Base-by-base conservation (phyloP, 2,888 invertebrate genomes). In the Lasioglossum villosulum region DNA sequence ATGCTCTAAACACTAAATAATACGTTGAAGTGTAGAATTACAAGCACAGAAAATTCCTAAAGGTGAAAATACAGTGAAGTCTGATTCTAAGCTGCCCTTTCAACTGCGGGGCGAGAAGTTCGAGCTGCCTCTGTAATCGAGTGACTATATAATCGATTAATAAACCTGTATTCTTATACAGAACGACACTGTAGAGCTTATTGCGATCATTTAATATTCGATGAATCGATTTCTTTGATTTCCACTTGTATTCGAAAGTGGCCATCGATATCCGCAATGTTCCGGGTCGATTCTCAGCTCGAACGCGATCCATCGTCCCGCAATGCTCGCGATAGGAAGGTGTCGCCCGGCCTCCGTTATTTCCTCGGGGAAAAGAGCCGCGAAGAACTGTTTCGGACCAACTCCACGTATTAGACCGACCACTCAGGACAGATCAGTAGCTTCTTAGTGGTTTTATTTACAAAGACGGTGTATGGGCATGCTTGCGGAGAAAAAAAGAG, bases 361-460 rank as follows among this genome's bases (percentile, higher is more conserved):
- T 4, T 72, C 72, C n/a, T 68, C n/a, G 56, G 45, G 56, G 45
- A 2, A 71, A 80, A 71, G n/a, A 23, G 34, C 30, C 30, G 39
- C 37, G 27, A 52, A 68, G 48, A 30, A 79, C 66, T n/a, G 45
- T 48, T 23, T 45, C 34, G 23, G 39, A 52, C 63, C 63, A 48
- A 42, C 52, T n/a, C 27, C 70, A 19, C 5, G 23, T 52, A 10
- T 70, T 52, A 34, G 70, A 34, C 39, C 70, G 68, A 45, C 59
- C 45, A 68, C n/a, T 75, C 74, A 73, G 72, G 68, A 73, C 34
- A 70, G 71, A 42, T 63, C 59, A 75, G 39, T 30, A 56, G n/a
- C 56, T 72, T 72, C 84, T 48, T 37, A 71, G 23, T 16, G 63
- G 77, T 89, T 84, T 42, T 89, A 88, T 89, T 89, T 89, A 89